Evolutionary conservation across 2,888 invertebrate species (phyloP).

Genomic region (Coronaproctus castanopsis): DNA sequence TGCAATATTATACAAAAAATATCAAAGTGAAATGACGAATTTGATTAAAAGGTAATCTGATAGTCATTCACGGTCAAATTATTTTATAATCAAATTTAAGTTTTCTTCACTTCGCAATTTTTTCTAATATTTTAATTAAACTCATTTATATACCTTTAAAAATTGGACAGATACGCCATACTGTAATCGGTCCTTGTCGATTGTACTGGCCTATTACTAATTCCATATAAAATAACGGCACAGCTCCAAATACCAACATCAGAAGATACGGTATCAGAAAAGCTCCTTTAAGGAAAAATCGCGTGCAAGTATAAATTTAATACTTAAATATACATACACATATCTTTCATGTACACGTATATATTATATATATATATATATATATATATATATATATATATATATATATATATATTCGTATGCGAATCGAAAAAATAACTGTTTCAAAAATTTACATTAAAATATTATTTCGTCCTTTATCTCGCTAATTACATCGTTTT

Average conservation of each 20-base stretch:
- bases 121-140: too few relatives aligned
- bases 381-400: constrained; percentile 4
- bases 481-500: too few relatives aligned
- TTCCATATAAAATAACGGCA: constrained; percentile 61
- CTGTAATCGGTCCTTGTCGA: constrained; percentile 50
- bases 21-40: too few relatives aligned
- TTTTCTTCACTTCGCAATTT: too few relatives aligned
- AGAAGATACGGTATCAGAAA: constrained; percentile 54
- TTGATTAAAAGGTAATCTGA: too few relatives aligned
- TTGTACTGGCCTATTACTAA: constrained; percentile 55
- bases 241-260: constrained; percentile 54
- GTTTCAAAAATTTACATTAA: too few relatives aligned
- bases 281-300: too few relatives aligned
- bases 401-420: neutral
- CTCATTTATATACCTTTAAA: constrained; percentile 56
- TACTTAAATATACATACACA: neutral
- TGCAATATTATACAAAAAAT: too few relatives aligned
- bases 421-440: too few relatives aligned
- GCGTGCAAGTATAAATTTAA: constrained; percentile 19
- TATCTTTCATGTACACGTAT: neutral
- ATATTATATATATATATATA: constrained; percentile 4
- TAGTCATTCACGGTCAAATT: too few relatives aligned
- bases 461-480: too few relatives aligned
- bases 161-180: constrained; percentile 66
- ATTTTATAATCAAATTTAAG: too few relatives aligned